Conservation (phyloP, 2,888 invertebrate genomes). For the Abscondita cerata region DNA sequence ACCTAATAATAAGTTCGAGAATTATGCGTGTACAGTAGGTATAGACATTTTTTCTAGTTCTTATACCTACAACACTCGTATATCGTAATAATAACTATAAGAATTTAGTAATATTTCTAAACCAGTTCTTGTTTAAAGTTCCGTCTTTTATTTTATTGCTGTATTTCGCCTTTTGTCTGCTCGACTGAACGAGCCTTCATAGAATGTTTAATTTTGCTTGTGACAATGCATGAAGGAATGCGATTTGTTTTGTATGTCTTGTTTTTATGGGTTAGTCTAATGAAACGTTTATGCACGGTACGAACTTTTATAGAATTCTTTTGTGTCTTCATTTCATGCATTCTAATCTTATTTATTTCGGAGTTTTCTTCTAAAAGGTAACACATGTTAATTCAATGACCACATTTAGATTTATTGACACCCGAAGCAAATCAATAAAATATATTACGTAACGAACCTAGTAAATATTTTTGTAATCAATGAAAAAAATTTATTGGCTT, state of each 20-base stretch:
- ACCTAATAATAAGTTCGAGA: no score
- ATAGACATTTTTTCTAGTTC: no score
- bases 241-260: constrained; percentile 32
- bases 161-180: constrained; percentile 30
- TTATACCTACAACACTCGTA: constrained; percentile 18
- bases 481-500: no score
- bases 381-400: no score
- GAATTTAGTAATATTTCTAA: constrained; percentile 28
- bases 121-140: constrained; percentile 20
- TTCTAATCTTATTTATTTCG: constrained; percentile 1
- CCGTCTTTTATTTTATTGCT: constrained; percentile 29
- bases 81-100: constrained; percentile 30
- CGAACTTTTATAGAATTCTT: constrained; percentile 25
- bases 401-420: no score
- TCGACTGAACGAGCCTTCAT: constrained; percentile 24
- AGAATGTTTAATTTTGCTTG: constrained; percentile 37
- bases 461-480: no score
- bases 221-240: constrained; percentile 35
- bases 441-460: no score
- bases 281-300: constrained; percentile 29
- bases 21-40: no score
- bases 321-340: constrained; percentile 26
- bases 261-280: constrained; percentile 30
- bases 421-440: no score
- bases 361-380: neutral